Evolutionary conservation across 1,140 invertebrate species (phyloP).

Genomic region (Lethrus apterus): DNA sequence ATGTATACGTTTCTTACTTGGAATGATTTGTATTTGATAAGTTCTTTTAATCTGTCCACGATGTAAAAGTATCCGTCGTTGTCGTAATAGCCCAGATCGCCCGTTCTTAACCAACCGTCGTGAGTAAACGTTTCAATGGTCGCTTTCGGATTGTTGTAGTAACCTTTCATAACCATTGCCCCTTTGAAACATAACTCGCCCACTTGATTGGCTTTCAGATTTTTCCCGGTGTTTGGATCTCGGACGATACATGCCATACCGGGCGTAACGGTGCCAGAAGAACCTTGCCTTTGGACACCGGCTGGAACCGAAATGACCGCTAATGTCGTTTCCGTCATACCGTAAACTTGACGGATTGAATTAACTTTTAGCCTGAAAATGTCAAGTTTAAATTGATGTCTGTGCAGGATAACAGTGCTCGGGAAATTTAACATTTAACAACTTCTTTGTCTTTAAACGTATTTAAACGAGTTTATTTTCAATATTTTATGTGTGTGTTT

Average conservation of each 20-base stretch:
- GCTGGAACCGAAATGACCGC: constrained; percentile 25
- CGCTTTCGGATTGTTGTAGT: constrained; percentile 61
- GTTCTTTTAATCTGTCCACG: constrained; percentile 79
- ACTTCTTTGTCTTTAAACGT: no score
- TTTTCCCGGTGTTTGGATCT: constrained; percentile 53
- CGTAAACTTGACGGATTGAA: constrained; percentile 52
- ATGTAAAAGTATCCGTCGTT: constrained; percentile 65
- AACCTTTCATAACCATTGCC: constrained; percentile 55
- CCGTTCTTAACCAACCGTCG: constrained; percentile 74
- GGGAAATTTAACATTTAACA: background rate
- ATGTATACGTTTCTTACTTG: constrained; percentile 56
- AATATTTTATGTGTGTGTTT: background rate
- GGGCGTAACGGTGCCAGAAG: constrained; percentile 48
- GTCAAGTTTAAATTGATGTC: background rate
- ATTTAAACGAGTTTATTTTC: background rate
- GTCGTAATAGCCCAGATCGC: constrained; percentile 75
- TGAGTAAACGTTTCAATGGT: constrained; percentile 60
- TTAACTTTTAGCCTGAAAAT: constrained; percentile 3
- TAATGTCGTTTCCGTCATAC: constrained; percentile 58
- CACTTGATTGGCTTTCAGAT: constrained; percentile 49
- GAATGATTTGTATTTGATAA: constrained; percentile 78
- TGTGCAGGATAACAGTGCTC: background rate
- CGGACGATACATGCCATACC: constrained; percentile 53
- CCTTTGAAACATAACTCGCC: constrained; percentile 68
- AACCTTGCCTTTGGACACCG: constrained; percentile 43